Conservation (phyloP, 2,113 vertebrate genomes). For the Sphaerodactylus townsendi region DNA sequence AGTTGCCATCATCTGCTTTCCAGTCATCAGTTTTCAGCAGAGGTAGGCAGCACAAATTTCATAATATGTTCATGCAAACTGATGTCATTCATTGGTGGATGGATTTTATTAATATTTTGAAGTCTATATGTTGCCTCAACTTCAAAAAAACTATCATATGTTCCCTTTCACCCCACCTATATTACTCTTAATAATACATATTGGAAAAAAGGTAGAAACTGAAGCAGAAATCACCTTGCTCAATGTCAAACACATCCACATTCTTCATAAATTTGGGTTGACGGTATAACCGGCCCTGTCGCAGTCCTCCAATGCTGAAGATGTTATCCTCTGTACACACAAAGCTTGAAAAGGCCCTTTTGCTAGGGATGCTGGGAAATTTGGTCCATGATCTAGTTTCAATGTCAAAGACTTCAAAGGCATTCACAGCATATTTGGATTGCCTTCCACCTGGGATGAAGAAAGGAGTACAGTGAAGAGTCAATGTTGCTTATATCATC, state of each 20-base stretch:
- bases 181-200: neutral
- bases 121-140: neutral
- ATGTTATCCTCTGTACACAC: conserved; percentile 82
- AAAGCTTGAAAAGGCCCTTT: conserved; percentile 91
- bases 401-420: conserved; percentile 91
- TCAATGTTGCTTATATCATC: neutral
- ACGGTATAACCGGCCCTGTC: conserved; percentile 90
- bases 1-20: neutral
- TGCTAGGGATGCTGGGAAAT: conserved; percentile 90
- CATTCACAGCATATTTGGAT: conserved; percentile 89
- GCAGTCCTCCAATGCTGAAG: conserved; percentile 91
- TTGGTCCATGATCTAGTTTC: conserved; percentile 88
- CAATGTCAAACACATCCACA: conserved; percentile 90
- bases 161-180: no score
- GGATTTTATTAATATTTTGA: neutral
- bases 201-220: neutral
- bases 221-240: conserved; percentile 79
- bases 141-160: neutral
- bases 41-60: neutral
- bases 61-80: neutral
- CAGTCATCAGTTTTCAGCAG: neutral
- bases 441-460: conserved; percentile 86
- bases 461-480: neutral
- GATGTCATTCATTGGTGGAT: neutral
- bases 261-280: conserved; percentile 97